Evolutionary conservation across 2,113 vertebrate genomes (phyloP), one percentile per base, ranked within the genome.

Genomic region (Illadopsis cleaveri): DNA sequence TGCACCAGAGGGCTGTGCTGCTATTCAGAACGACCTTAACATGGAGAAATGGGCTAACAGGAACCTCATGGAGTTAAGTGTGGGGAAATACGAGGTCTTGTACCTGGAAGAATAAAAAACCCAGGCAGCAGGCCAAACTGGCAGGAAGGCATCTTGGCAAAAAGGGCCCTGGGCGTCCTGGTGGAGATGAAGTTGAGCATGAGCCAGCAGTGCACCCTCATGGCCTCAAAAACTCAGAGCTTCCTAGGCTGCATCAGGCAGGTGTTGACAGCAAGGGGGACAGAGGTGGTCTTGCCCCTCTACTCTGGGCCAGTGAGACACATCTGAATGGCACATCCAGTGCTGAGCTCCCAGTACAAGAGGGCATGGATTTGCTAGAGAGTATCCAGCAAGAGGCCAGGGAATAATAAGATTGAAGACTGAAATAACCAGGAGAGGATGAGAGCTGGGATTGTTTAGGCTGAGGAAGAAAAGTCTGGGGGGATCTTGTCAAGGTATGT

Each of bases 81-180:
- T 10, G 2, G 12, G 8, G 11, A 65, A 66, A 48, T n/a, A 20
- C 0, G 0, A 22, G 47, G n/a, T 25, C 31, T 19, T 86, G 6
- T 27, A 53, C 5, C 25, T 45, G n/a, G 28, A 35, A 20, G 8
- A 48, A 35, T 27, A 44, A 27, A 56, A 81, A 70, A 4, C 11
- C 2, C 19, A 45, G 48, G 20, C 19, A 71, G 6, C 31, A 86
- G 71, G 23, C 33, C 18, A 65, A 65, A 10, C 9, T 25, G 48
- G 3, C 50, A 86, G 40, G 42, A 64, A 89, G 73, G 30, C 27
- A 68, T 8, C 7, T 19, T 13, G 30, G 30, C 33, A 68, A 30
- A 60, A 72, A 58, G 48, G 20, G 47, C 6, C 17, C 8, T 31
- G 21, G n/a, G 44, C 6, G 3, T 65, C 20, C 22, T 22, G 23